These are phyloP conservation scores for Coryphaenoides rupestris DNA, from an alignment of 2,113 vertebrate species.

Conservation along the genomic window DNA sequence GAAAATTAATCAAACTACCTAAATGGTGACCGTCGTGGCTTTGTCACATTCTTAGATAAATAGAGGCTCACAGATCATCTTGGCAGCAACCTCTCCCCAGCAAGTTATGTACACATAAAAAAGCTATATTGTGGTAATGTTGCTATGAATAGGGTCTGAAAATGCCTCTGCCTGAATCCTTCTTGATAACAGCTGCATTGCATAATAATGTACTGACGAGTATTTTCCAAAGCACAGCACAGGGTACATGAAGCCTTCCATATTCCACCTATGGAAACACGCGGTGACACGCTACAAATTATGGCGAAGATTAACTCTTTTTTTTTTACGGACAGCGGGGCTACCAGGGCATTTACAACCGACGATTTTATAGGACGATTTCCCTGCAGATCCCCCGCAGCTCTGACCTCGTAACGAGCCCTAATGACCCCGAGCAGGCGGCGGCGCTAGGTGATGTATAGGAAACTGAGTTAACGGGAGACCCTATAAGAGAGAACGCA, in stretches of 20 bases:
- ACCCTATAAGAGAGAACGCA: conserved; percentile 12
- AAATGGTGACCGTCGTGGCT: too few species aligned
- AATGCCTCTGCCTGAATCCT: too few species aligned
- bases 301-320: conserved; percentile 16
- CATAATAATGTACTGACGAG: not conserved
- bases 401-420: conserved; percentile 27
- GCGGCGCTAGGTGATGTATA: too few species aligned
- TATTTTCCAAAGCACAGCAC: not conserved
- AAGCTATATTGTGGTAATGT: too few species aligned
- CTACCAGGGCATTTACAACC: conserved; percentile 27
- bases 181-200: not conserved
- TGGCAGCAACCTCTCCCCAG: too few species aligned
- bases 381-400: conserved; percentile 26
- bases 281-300: conserved; percentile 27
- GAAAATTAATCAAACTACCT: too few species aligned
- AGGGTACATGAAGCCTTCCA: conserved; percentile 12
- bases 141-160: too few species aligned
- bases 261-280: conserved; percentile 24
- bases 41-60: too few species aligned
- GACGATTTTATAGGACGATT: conserved; percentile 42
- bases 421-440: conserved; percentile 14
- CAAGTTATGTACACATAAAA: too few species aligned
- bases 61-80: too few species aligned
- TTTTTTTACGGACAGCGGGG: not conserved
- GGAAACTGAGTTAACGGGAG: not conserved